Conservation (phyloP, 2,797 vertebrate species). For the Pangasius mekongensis region DNA sequence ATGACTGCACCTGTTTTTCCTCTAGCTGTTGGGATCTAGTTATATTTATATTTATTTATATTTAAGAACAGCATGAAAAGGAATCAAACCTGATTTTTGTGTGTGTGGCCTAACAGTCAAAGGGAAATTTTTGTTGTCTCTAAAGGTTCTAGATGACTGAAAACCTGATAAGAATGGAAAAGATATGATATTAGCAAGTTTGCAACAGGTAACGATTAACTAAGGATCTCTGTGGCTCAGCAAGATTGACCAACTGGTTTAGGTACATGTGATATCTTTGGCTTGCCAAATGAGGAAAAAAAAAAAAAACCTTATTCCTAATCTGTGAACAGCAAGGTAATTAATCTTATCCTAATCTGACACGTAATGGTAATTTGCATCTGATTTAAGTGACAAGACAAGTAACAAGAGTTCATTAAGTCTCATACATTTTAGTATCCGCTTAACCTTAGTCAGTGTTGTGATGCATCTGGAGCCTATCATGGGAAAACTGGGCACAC, state of each 20-base stretch:
- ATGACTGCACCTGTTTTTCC: not conserved
- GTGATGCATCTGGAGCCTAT: not conserved
- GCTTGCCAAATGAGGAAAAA: not conserved
- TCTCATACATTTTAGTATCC: not conserved
- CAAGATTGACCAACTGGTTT: not conserved
- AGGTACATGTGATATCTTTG: not conserved
- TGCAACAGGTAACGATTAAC: not conserved
- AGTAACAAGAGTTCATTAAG: not conserved
- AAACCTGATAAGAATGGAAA: not conserved
- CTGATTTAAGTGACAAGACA: not conserved
- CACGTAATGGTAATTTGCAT: not conserved
- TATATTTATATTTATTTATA: not conserved
- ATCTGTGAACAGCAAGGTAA: not conserved
- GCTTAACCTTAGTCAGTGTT: not conserved
- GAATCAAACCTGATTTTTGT: not conserved
- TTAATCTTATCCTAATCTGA: not conserved
- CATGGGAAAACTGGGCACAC: not conserved
- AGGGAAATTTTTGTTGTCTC: not conserved
- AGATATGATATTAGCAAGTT: not conserved
- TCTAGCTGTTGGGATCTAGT: not conserved
- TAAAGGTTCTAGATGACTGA: not conserved
- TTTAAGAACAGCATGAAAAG: not conserved
- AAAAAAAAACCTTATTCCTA: not conserved
- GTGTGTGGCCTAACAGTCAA: not conserved
- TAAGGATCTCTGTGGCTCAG: not conserved